Percentiles rank a stretch among this genome's conserved stretches.
Conservation (phyloP, 2,797 vertebrate species). For the Mormyrops attenuatus region DNA sequence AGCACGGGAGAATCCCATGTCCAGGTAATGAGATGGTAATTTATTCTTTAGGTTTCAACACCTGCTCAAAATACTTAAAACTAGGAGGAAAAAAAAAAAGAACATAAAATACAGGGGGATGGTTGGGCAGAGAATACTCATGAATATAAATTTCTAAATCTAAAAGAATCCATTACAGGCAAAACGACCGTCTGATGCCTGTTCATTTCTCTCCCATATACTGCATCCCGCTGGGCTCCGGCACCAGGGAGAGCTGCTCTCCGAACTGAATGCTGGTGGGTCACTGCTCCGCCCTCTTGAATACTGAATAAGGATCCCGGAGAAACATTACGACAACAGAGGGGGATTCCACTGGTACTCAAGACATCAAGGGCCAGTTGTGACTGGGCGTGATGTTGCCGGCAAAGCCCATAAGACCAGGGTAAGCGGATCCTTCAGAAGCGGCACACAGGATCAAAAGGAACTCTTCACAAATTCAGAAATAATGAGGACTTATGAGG, state of each 20-base stretch:
- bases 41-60: not conserved
- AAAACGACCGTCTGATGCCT: not conserved
- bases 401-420: not conserved
- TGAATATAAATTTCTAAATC: not conserved
- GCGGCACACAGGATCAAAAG: not conserved
- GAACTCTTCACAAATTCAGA: not conserved
- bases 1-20: not conserved
- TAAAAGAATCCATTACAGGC: not conserved
- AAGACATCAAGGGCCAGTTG: not conserved
- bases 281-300: not conserved
- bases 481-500: not conserved
- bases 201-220: not conserved
- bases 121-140: not conserved
- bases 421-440: not conserved
- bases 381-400: not conserved
- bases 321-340: not conserved
- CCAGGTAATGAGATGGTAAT: not conserved
- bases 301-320: not conserved
- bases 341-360: not conserved
- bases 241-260: not conserved
- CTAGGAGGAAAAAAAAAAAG: not conserved
- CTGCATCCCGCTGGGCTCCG: not conserved
- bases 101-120: not conserved
- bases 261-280: not conserved
- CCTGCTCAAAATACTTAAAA: not conserved